Evolutionary conservation across 1,140 invertebrate genomes (phyloP).

Genomic region (Procambarus clarkii): DNA sequence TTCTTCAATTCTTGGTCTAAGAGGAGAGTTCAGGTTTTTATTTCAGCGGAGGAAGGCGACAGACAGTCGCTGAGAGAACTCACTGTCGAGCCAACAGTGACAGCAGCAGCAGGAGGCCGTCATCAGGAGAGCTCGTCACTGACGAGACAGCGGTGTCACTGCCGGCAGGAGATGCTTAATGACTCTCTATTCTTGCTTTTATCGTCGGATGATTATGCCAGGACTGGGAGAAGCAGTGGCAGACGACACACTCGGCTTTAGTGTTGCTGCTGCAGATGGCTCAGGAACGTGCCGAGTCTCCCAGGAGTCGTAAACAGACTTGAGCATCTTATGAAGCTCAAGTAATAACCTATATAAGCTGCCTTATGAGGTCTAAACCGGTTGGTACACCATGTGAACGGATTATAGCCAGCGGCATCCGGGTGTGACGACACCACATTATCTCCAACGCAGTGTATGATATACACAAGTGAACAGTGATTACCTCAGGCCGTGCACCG

Average conservation of each 20-base stretch:
- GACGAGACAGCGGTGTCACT: background rate
- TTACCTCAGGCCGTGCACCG: background rate
- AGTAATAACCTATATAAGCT: slow-evolving; percentile 27
- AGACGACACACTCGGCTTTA: slow-evolving; percentile 14
- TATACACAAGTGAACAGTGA: background rate
- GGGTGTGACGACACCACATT: background rate
- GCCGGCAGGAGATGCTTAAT: background rate
- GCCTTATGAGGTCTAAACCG: slow-evolving; percentile 26
- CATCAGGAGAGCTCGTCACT: background rate
- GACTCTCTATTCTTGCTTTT: slow-evolving; percentile 18
- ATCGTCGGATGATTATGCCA: background rate
- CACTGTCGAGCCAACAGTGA: too few species aligned
- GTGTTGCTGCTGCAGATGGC: background rate
- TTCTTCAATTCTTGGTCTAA: too few species aligned
- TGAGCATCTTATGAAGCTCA: slow-evolving; percentile 28
- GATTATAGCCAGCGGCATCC: background rate
- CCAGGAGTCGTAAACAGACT: slow-evolving; percentile 15
- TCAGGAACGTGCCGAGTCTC: background rate
- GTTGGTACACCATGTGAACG: background rate
- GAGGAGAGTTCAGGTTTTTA: too few species aligned
- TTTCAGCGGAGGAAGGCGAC: too few species aligned
- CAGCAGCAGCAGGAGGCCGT: too few species aligned
- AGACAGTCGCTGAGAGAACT: too few species aligned
- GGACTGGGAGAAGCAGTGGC: background rate
- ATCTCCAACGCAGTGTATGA: background rate